A percentile compares a stretch with the other conserved stretches of the same genome.
Conservation (phyloP, 2,888 invertebrate genomes). For the Cephus runcator region DNA sequence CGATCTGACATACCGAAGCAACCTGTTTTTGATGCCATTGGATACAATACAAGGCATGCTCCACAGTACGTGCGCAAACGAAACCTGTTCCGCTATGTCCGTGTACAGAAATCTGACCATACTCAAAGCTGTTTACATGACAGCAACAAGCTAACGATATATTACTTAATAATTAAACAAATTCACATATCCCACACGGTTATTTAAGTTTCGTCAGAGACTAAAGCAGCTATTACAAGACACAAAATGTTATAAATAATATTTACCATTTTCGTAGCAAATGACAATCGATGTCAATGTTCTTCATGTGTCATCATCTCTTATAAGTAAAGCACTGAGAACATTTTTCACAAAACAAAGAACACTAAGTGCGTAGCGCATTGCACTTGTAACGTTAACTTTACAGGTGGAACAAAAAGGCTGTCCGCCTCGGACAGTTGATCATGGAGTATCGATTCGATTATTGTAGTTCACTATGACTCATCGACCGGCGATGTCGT, state of each 20-base stretch:
- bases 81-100: background rate
- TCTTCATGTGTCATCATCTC: background rate
- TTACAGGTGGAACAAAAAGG: background rate
- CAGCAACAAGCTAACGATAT: background rate
- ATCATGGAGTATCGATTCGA: constrained; percentile 24
- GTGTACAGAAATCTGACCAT: background rate
- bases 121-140: background rate
- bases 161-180: background rate
- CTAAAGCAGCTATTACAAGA: background rate
- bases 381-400: background rate
- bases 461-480: constrained; percentile 4
- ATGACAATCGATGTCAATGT: background rate
- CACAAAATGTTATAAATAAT: background rate
- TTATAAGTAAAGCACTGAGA: background rate
- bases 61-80: background rate
- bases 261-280: background rate
- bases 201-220: background rate
- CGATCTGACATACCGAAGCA: background rate
- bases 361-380: background rate
- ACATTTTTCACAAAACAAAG: background rate
- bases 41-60: background rate
- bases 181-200: background rate
- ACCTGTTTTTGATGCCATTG: background rate
- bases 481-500: constrained; percentile 1
- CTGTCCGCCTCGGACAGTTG: constrained; percentile 18